Evolutionary conservation across 2,797 vertebrate species (phyloP), one percentile per base, ranked within the genome.

Genomic region (Acrossocheilus wenchowensis): DNA sequence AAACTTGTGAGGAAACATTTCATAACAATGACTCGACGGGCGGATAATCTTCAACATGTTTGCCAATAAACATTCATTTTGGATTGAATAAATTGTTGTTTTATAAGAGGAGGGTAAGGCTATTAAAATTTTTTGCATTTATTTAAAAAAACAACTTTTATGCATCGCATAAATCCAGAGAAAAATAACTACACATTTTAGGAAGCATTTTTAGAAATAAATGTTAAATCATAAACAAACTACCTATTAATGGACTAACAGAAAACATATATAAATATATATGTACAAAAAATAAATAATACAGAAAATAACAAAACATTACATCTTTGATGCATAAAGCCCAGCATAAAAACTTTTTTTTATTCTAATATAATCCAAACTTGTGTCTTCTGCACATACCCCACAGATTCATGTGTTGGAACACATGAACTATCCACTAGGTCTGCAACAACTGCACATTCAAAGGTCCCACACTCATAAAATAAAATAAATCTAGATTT

Each of bases 181-280:
- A 78, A 78, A 78, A 57, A 57, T 5, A 77, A 77, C 69, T 41
- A 72, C 11, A 23, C 48, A 36, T 60, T 60, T 60, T 60, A 60
- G 57, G 23, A 54, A 21, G 19, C 0, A 23, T 77, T 14, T 60
- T 23, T 23, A 34, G 36, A 34, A 54, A 41, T 41, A 39, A 41
- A 39, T 1, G 0, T 14, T n/a, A 0, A 36, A 36, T 36, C 15
- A 68, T 36, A 68, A 68, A 17, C 30, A 34, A 66, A 66, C 14
- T 68, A 66, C 2, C 12, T 66, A 36, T 36, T 68, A 19, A 36
- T 36, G 15, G 7, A 19, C 66, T 68, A 19, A 36, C 57, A 62
- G 9, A 64, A 64, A 30, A 15, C 14, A 21, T 5, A n/a, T 30
- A 30, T 30, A 77, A 21, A 21, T 30, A 15, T 34, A 36, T 0